These are phyloP conservation scores for Samia ricini DNA, from an alignment of 1,140 invertebrate species.

Conservation along the genomic window DNA sequence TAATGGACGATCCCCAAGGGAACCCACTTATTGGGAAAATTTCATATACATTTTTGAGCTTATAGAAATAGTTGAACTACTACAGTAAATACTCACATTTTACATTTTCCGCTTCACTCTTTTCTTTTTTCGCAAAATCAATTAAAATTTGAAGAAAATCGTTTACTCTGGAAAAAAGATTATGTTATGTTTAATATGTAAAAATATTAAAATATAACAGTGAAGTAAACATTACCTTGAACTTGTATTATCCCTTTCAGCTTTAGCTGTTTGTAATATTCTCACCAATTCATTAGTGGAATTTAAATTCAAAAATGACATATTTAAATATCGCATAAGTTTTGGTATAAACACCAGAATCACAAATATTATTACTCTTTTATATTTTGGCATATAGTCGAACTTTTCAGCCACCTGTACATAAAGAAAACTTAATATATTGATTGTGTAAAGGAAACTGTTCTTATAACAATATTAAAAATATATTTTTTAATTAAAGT, in stretches of 20 bases:
- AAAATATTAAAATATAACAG: too few relatives aligned
- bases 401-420: slow-evolving; percentile 66
- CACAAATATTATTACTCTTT: slow-evolving; percentile 45
- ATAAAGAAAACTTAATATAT: slow-evolving; percentile 18
- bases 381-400: slow-evolving; percentile 43
- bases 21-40: too few relatives aligned
- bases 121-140: slow-evolving; percentile 55
- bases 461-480: too few relatives aligned
- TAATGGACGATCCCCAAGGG: too few relatives aligned
- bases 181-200: too few relatives aligned
- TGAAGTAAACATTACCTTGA: too few relatives aligned
- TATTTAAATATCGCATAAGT: slow-evolving; percentile 34
- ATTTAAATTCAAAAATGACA: slow-evolving; percentile 48
- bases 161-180: slow-evolving; percentile 38
- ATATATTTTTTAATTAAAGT: too few relatives aligned
- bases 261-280: slow-evolving; percentile 47
- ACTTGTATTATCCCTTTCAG: slow-evolving; percentile 36
- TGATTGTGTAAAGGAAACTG: not conserved
- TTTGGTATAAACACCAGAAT: slow-evolving; percentile 48
- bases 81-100: not conserved
- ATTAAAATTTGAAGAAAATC: slow-evolving; percentile 66
- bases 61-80: not conserved
- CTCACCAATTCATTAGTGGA: slow-evolving; percentile 39
- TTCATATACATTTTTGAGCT: too few relatives aligned
- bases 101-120: slow-evolving; percentile 29